Conservation (phyloP, 1,140 invertebrate genomes). For the Antheraea pernyi region DNA sequence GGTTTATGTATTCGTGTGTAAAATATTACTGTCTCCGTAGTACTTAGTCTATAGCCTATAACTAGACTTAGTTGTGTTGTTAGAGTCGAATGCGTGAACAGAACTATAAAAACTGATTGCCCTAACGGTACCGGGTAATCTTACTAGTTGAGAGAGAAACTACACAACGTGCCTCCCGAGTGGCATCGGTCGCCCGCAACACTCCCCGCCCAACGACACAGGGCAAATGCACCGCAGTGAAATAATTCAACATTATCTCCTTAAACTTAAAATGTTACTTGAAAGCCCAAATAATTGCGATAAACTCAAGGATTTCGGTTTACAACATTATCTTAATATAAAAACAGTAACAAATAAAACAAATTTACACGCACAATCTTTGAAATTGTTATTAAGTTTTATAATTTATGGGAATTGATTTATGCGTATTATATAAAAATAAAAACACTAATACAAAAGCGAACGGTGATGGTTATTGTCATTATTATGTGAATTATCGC, state of each 20-base stretch:
- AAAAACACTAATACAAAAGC: neutral
- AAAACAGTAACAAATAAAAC: too few relatives aligned
- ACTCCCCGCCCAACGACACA: too few relatives aligned
- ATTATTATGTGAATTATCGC: neutral
- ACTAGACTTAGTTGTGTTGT: neutral
- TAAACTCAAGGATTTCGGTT: too few relatives aligned
- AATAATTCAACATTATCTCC: neutral
- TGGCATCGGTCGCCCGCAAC: too few relatives aligned
- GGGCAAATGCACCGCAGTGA: neutral
- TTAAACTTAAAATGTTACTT: neutral
- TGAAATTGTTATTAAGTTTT: too few relatives aligned
- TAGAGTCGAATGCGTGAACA: neutral
- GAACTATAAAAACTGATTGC: neutral
- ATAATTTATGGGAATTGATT: too few relatives aligned
- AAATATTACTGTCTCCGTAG: neutral
- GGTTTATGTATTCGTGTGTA: neutral
- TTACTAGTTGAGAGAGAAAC: neutral
- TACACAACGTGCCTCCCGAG: neutral
- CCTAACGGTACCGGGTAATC: neutral
- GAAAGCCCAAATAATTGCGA: too few relatives aligned
- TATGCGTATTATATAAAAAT: neutral
- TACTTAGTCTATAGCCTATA: neutral
- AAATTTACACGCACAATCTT: too few relatives aligned
- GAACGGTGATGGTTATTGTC: neutral
- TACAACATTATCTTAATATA: too few relatives aligned